phyloP scores from a whole-genome alignment of 2,888 invertebrate genomes.

The Asteroscopus sphinx region DNA sequence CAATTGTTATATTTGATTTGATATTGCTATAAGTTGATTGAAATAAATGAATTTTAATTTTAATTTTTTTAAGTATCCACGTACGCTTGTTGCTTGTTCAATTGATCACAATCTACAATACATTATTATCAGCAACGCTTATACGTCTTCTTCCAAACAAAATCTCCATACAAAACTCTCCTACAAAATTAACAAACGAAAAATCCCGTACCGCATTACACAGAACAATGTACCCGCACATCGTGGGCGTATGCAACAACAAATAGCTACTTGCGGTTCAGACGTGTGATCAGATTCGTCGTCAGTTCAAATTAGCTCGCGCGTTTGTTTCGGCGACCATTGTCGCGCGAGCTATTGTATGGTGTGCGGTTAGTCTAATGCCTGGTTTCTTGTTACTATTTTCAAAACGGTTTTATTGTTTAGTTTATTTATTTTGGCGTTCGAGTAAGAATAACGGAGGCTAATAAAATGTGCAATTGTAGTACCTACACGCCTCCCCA shows the following conservation, averaged over 20 bases:
- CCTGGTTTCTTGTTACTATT: constrained; percentile 62
- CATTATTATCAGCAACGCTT: too few species aligned
- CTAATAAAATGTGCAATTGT: constrained; percentile 2
- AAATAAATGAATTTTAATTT: too few species aligned
- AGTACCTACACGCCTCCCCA: too few species aligned
- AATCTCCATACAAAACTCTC: too few species aligned
- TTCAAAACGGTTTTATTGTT: constrained; percentile 47
- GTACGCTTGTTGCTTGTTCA: too few species aligned
- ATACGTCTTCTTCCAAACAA: too few species aligned
- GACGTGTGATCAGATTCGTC: constrained; percentile 66
- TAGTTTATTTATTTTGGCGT: constrained; percentile 20
- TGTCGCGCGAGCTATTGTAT: constrained; percentile 53
- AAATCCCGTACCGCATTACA: constrained; percentile 44
- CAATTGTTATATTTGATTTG: too few species aligned
- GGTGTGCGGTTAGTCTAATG: constrained; percentile 61
- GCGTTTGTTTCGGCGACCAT: constrained; percentile 59
- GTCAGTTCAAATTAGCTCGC: constrained; percentile 70
- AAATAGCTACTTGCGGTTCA: constrained; percentile 74
- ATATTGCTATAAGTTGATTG: too few species aligned
- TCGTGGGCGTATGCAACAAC: constrained; percentile 67
- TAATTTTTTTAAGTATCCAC: too few species aligned
- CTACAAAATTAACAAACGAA: neutral
- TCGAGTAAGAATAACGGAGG: neutral
- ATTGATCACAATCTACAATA: too few species aligned
- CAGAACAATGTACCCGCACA: constrained; percentile 53